Evolutionary conservation across 2,797 vertebrate genomes (phyloP), one percentile per base, ranked within the genome.

Genomic region (Rhinophrynus dorsalis): DNA sequence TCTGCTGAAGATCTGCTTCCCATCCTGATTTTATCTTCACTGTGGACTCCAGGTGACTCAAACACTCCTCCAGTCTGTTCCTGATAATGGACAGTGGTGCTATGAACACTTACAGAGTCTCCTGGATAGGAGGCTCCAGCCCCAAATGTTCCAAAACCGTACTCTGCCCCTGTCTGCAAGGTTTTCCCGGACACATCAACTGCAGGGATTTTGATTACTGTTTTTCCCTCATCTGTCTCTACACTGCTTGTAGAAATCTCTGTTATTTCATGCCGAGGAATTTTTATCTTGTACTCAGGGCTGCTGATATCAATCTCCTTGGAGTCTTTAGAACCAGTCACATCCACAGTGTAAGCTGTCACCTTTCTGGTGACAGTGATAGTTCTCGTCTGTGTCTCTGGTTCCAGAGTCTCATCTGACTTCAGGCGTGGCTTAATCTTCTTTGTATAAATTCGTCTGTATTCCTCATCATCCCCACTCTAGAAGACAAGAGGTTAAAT

Each of bases 391-490:
- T 96, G 94, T 6, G 90, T 91, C 59, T 93, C 95, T 26, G 86
- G 80, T 57, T 94, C 94, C 44, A 79, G 76, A 33, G 84, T 86
- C 3, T 97, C 95, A 78, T 98, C 96, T 1, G 94, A 90, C 82
- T 84, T 91, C 75, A 98, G 91, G 59, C 94, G 92, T 2, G 96
- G 96, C 67, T 97, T 97, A 78, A 98, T 98, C 70, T 98, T 98
- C 27, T 94, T 98, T 37, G 92, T 84, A 76, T 93, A 98, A 84
- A 98, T 98, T 81, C 96, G 86, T 77, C 76, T 88, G 79, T 98
- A 98, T 68, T 97, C 95, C 76, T 95, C 95, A 7, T 98, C 96
- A 42, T 92, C 96, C 0, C 95, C 96, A 54, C 96, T 94, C 96
- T 98, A 86, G n/a, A 77, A 78, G 70, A 0, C 13, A 38, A 75